These are phyloP conservation scores for Limnodromus scolopaceus DNA, from an alignment of 2,797 vertebrate species.

Conservation along the genomic window DNA sequence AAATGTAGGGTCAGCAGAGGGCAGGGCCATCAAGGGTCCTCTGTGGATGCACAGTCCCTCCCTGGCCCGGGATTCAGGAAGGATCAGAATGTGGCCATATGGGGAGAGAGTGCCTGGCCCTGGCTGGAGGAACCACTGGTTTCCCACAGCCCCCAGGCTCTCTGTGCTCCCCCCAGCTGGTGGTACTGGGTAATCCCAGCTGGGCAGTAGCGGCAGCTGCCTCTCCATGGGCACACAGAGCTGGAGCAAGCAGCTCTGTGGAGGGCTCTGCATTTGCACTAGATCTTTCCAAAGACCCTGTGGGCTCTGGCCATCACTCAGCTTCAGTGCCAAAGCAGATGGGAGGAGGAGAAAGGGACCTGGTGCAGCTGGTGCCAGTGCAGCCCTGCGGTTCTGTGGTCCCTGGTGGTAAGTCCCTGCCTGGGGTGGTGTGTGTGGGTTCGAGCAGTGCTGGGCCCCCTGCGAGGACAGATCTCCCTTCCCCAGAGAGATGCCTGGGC, in stretches of 20 bases:
- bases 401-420: neutral
- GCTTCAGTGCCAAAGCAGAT: accelerated
- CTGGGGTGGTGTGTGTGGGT: accelerated
- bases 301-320: accelerated
- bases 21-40: neutral
- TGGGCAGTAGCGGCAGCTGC: neutral
- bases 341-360: neutral
- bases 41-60: neutral
- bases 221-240: neutral
- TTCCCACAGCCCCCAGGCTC: neutral
- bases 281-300: neutral
- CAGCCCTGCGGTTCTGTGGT: accelerated
- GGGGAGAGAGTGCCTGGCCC: neutral
- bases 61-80: neutral
- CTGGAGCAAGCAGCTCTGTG: neutral
- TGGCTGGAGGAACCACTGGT: accelerated
- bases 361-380: neutral
- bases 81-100: neutral
- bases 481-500: neutral
- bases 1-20: neutral
- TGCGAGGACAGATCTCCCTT: neutral
- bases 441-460: neutral
- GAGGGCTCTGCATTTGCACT: neutral
- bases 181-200: neutral
- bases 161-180: neutral